Conservation (phyloP, 2,797 vertebrate genomes). For the Typhlichthys eigenmanni region DNA sequence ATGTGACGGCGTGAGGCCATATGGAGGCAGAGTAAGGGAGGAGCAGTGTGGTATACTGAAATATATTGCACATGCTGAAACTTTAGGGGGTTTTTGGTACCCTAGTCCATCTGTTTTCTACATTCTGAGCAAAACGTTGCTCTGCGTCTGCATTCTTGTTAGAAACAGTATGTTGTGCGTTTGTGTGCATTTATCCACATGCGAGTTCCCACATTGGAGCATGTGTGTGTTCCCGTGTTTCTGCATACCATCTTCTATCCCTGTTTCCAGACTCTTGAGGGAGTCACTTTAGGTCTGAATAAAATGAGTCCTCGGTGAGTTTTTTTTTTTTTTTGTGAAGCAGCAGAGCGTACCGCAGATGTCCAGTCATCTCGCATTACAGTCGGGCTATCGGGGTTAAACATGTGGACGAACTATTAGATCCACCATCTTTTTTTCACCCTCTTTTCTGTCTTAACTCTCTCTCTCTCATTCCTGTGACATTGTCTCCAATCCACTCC, state of each 20-base stretch:
- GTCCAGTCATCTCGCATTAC: constrained; percentile 64
- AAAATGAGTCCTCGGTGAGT: constrained; percentile 56
- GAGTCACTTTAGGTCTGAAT: constrained; percentile 47
- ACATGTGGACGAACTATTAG: constrained; percentile 71
- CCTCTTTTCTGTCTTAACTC: constrained; percentile 1
- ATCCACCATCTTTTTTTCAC: constrained; percentile 38
- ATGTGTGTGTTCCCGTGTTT: constrained; percentile 14
- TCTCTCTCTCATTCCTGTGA: too few species aligned
- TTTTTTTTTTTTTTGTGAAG: constrained; percentile 39
- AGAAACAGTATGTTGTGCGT: background rate
- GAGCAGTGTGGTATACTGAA: constrained; percentile 15
- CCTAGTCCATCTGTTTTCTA: constrained; percentile 61
- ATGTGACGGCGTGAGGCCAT: constrained; percentile 5
- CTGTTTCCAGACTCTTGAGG: constrained; percentile 47
- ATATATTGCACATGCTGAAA: constrained; percentile 56
- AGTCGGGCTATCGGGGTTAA: constrained; percentile 53
- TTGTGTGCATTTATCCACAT: too few species aligned
- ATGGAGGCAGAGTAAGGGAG: constrained; percentile 30
- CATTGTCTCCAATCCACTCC: too few species aligned
- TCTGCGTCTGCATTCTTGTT: constrained; percentile 35
- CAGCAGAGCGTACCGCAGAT: constrained; percentile 63
- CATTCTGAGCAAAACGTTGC: constrained; percentile 42
- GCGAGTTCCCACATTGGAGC: background rate
- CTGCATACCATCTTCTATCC: constrained; percentile 47
- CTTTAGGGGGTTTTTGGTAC: constrained; percentile 13